Base-by-base conservation (phyloP, 2,797 vertebrate genomes). In the Nyctalus aviator region DNA sequence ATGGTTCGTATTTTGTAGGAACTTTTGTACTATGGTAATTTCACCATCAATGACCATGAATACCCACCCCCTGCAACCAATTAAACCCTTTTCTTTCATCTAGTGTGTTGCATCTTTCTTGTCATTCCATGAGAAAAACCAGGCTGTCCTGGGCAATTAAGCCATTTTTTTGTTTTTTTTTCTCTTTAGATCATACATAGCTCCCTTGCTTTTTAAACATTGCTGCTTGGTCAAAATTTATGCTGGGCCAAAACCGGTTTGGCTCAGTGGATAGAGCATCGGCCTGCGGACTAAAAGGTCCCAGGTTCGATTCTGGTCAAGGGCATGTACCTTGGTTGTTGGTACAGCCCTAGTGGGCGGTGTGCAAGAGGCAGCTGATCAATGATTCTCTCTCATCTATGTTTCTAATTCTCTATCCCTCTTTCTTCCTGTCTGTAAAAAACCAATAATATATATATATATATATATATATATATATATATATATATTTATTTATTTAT, bases 1-100 rank as follows among this genome's bases (percentile, higher is more conserved):
- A 98, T 99, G 99, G 99, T 99, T 96, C 82, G 98, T 98, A 94
- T 97, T 44, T 50, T 94, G 59, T 78, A 84, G 75, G 55, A 94
- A 30, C 27, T 92, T 84, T 32, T 41, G 2, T 66, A 14, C 30
- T 75, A 0, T 35, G 30, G 18, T 69, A 35, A 15, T 59, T 82
- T 81, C 30, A 75, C 35, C 59, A 2, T 21, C 35, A 4, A 37
- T 93, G 41, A 23, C 27, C 53, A 5, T 50, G 50, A 0, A 1
- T 37, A 30, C 11, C 12, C 30, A 15, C 35, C 23, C 78, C 17
- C 11, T 71, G 17, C 11, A 41, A 8, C 53, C 48, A 10, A 68
- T 86, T 84, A 72, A 64, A 77, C 53, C 69, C n/a, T 71, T 92
- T 55, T 83, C 41, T 64, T 17, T 85, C 11, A 3, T 30, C 37